A percentile compares a stretch with the other conserved stretches of the same genome.
Conservation (phyloP, 2,797 vertebrate genomes). For the Falco naumanni region DNA sequence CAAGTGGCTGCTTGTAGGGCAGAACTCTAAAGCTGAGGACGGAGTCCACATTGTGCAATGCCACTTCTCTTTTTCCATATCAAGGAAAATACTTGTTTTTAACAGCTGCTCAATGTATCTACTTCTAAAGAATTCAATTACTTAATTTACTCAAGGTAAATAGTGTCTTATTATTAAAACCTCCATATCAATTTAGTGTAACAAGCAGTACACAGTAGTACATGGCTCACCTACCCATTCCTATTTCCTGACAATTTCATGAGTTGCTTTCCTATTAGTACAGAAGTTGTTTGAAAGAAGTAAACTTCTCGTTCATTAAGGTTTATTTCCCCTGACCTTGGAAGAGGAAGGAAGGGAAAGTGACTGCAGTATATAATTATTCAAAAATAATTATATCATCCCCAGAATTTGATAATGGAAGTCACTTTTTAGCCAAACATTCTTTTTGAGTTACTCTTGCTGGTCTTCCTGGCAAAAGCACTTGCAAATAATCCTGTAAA, state of each 20-base stretch:
- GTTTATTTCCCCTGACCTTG: not conserved
- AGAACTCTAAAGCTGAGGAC: not conserved
- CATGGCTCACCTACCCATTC: not conserved
- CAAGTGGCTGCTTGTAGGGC: not conserved
- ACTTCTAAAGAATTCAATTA: not conserved
- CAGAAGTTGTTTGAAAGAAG: not conserved
- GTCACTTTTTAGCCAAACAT: slow-evolving; percentile 6
- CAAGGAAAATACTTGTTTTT: not conserved
- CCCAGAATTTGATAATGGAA: not conserved
- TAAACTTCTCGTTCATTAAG: not conserved
- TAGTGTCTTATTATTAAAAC: not conserved
- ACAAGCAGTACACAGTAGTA: not conserved
- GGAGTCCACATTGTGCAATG: not conserved
- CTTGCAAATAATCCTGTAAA: not conserved
- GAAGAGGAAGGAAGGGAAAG: not conserved
- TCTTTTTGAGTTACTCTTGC: slow-evolving; percentile 27
- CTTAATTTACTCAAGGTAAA: not conserved
- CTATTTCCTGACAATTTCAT: not conserved
- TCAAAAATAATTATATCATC: not conserved
- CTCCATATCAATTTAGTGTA: not conserved
- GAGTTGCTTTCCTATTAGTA: not conserved
- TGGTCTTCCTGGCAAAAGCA: not conserved
- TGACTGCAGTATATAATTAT: not conserved
- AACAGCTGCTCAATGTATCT: not conserved
- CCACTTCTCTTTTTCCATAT: not conserved